Evolutionary conservation across 2,113 vertebrate species (phyloP).

Genomic region (Struthidea cinerea): DNA sequence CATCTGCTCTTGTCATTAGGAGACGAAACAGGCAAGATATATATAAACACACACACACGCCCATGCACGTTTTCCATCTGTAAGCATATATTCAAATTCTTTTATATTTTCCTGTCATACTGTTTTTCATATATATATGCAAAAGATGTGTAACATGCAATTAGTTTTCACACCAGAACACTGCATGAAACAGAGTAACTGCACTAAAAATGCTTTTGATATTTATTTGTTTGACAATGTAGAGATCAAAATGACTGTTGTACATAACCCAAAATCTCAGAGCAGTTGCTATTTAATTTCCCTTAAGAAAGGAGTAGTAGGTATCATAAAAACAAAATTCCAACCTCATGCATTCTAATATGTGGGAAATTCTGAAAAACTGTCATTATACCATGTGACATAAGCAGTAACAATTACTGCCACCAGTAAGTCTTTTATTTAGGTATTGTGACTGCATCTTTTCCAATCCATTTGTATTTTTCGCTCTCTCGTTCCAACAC

Average conservation of each 20-base stretch:
- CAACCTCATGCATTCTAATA: neutral
- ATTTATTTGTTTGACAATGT: slow-evolving; percentile 26
- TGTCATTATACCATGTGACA: neutral
- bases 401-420: neutral
- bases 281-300: neutral
- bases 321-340: neutral
- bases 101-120: neutral
- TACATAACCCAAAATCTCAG: neutral
- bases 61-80: neutral
- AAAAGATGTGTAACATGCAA: neutral
- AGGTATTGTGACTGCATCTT: neutral
- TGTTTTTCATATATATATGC: neutral
- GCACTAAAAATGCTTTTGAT: slow-evolving; percentile 13
- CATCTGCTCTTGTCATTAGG: neutral
- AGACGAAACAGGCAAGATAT: neutral
- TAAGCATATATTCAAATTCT: neutral
- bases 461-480: neutral
- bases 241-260: slow-evolving; percentile 20
- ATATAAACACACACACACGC: neutral
- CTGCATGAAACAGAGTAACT: neutral
- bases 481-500: neutral
- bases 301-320: neutral
- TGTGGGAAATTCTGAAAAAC: neutral
- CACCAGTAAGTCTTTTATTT: neutral
- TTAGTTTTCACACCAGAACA: neutral